Percentiles rank a stretch among this genome's conserved stretches.
Conservation (phyloP, 2,797 vertebrate genomes). For the Falco berigora region DNA sequence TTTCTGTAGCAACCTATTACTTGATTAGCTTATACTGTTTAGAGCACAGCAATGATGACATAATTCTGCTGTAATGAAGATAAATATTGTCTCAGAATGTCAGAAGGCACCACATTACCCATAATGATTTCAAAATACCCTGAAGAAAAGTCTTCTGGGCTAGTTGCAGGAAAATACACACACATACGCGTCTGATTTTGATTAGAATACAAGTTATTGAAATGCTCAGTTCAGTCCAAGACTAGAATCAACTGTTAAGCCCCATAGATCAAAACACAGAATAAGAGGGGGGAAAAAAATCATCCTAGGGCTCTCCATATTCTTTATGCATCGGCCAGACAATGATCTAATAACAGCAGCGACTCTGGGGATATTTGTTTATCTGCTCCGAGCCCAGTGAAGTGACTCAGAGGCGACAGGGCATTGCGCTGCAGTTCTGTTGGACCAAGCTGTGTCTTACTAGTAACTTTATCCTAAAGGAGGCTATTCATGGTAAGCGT, state of each 20-base stretch:
- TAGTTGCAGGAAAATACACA: neutral
- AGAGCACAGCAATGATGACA: neutral
- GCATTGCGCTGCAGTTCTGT: neutral
- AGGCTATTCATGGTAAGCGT: slow-evolving; percentile 3
- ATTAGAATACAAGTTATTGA: slow-evolving; percentile 48
- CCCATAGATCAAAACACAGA: slow-evolving; percentile 11
- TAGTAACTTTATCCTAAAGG: neutral
- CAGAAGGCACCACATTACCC: neutral
- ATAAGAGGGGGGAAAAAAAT: neutral
- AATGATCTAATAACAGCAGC: slow-evolving; percentile 59
- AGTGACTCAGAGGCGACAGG: slow-evolving; percentile 36
- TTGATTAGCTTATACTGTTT: neutral
- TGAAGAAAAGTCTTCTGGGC: slow-evolving; percentile 4
- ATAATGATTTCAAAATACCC: slow-evolving; percentile 10
- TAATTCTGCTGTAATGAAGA: slow-evolving; percentile 11
- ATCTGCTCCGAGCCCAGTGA: neutral
- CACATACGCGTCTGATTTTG: neutral
- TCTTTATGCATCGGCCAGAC: slow-evolving; percentile 46
- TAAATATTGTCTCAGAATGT: neutral
- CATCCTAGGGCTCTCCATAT: slow-evolving; percentile 20
- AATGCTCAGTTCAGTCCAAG: slow-evolving; percentile 41
- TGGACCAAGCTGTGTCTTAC: neutral
- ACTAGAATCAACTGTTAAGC: slow-evolving; percentile 32
- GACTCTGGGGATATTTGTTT: slow-evolving; percentile 31
- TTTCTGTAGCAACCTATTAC: neutral